phyloP scores from a whole-genome alignment of 2,888 invertebrate genomes.

The Altica lythri region DNA sequence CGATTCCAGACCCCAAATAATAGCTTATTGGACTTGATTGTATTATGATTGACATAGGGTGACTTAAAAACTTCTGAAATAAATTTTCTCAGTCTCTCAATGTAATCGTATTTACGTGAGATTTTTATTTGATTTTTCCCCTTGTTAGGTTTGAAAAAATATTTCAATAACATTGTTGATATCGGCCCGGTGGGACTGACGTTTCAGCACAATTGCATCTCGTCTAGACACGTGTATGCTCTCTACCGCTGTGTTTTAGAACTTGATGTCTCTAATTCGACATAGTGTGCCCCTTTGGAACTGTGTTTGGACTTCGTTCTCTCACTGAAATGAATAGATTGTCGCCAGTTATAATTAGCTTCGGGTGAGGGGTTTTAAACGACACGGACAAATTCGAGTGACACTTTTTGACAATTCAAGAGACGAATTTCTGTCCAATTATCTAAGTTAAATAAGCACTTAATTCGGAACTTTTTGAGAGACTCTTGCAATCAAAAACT shows the following conservation, averaged over 20 bases:
- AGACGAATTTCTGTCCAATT: slow-evolving; percentile 22
- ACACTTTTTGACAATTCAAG: slow-evolving; percentile 50
- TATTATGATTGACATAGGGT: slow-evolving; percentile 39
- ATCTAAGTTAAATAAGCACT: slow-evolving; percentile 17
- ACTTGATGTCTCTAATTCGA: slow-evolving; percentile 44
- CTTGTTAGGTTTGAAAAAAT: slow-evolving; percentile 43
- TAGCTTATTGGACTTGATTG: slow-evolving; percentile 32
- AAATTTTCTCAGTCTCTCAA: slow-evolving; percentile 17
- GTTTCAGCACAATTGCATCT: slow-evolving; percentile 39
- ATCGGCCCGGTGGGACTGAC: slow-evolving; percentile 43
- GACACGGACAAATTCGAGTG: slow-evolving; percentile 55
- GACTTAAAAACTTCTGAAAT: slow-evolving; percentile 34
- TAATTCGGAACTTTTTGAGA: too few relatives aligned
- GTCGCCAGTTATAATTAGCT: slow-evolving; percentile 52
- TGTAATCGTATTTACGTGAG: slow-evolving; percentile 33
- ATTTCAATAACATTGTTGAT: slow-evolving; percentile 51
- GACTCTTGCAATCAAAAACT: too few relatives aligned
- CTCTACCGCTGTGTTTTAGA: slow-evolving; percentile 45
- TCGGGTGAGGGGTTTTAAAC: slow-evolving; percentile 46
- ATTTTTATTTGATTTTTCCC: slow-evolving; percentile 41
- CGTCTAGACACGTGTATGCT: slow-evolving; percentile 45
- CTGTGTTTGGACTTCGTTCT: slow-evolving; percentile 31
- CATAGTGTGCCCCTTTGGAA: slow-evolving; percentile 34
- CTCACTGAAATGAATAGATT: slow-evolving; percentile 43
- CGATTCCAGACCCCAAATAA: slow-evolving; percentile 21